Percentiles rank a stretch among this genome's conserved stretches.
Conservation (phyloP, 1,140 invertebrate genomes). For the Carposina sasakii region DNA sequence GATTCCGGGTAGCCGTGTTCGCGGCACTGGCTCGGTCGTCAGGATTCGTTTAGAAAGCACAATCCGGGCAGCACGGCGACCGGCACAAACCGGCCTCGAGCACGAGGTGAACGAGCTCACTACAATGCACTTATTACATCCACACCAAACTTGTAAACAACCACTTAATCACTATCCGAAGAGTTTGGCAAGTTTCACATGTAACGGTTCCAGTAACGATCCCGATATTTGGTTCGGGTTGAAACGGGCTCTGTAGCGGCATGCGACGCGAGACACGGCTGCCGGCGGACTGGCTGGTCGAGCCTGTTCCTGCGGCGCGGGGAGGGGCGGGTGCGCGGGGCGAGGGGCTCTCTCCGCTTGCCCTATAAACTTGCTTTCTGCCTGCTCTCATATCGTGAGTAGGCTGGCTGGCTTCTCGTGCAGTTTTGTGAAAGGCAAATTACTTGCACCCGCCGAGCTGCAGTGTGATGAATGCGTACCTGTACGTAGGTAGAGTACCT, state of each 20-base stretch:
- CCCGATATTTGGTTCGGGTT: too few relatives aligned
- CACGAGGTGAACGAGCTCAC: slow-evolving; percentile 27
- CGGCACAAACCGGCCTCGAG: slow-evolving; percentile 25
- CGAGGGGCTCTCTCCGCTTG: slow-evolving; percentile 32
- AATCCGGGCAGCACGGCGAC: slow-evolving; percentile 12
- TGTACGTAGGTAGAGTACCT: too few relatives aligned
- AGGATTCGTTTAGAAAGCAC: slow-evolving; percentile 33
- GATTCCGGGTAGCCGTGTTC: too few relatives aligned
- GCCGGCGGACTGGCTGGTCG: slow-evolving; percentile 39
- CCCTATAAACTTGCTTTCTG: slow-evolving; percentile 54
- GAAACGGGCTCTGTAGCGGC: too few relatives aligned
- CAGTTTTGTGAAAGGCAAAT: slow-evolving; percentile 53
- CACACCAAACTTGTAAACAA: slow-evolving; percentile 10
- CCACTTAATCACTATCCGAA: slow-evolving; percentile 14
- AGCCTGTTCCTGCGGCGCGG: slow-evolving; percentile 10
- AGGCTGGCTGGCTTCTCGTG: slow-evolving; percentile 36
- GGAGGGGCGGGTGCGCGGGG: slow-evolving; percentile 16
- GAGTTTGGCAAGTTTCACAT: slow-evolving; percentile 18
- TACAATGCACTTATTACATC: slow-evolving; percentile 20
- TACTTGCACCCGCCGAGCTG: slow-evolving; percentile 15
- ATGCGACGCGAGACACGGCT: slow-evolving; percentile 11
- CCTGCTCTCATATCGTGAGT: slow-evolving; percentile 45
- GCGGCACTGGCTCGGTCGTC: background rate
- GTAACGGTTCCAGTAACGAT: slow-evolving; percentile 15
- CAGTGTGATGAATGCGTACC: too few relatives aligned